These are phyloP conservation scores for Scortum barcoo DNA, from an alignment of 2,113 vertebrate genomes.

Conservation along the genomic window DNA sequence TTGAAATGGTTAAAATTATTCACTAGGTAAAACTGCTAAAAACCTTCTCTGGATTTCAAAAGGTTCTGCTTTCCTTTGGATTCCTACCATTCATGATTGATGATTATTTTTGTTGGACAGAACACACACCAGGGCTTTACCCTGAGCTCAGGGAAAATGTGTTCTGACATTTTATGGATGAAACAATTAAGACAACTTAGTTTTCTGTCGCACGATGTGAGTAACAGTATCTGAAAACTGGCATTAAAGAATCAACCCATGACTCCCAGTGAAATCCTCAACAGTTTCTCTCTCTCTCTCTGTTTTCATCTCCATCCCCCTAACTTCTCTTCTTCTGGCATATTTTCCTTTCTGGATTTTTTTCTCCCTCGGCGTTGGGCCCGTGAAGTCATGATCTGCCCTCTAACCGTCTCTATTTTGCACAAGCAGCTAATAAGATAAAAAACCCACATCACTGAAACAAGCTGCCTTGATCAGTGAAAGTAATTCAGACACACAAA, in stretches of 20 bases:
- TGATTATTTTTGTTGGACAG: too few relatives aligned
- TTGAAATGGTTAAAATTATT: too few relatives aligned
- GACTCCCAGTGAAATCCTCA: constrained; percentile 1
- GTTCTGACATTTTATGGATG: too few relatives aligned
- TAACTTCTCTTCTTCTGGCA: background rate
- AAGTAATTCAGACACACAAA: constrained; percentile 32
- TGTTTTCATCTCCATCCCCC: background rate
- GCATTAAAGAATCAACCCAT: background rate
- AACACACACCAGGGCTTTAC: too few relatives aligned
- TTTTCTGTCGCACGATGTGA: background rate
- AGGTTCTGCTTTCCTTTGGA: background rate
- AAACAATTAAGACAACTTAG: too few relatives aligned
- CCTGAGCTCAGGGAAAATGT: too few relatives aligned
- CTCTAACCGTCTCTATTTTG: constrained; percentile 10
- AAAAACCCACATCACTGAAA: constrained; percentile 14
- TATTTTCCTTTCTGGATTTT: constrained; percentile 18
- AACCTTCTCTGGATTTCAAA: background rate
- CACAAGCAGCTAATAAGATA: constrained; percentile 34
- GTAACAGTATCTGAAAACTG: background rate
- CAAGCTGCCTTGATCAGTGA: constrained; percentile 32
- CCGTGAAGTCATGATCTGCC: constrained; percentile 27
- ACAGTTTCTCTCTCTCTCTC: background rate
- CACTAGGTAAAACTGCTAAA: too few relatives aligned
- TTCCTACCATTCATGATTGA: too few relatives aligned
- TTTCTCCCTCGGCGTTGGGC: background rate